Evolutionary conservation across 2,888 invertebrate genomes (phyloP), one percentile per base, ranked within the genome.

Genomic region (Synergus itoensis): DNA sequence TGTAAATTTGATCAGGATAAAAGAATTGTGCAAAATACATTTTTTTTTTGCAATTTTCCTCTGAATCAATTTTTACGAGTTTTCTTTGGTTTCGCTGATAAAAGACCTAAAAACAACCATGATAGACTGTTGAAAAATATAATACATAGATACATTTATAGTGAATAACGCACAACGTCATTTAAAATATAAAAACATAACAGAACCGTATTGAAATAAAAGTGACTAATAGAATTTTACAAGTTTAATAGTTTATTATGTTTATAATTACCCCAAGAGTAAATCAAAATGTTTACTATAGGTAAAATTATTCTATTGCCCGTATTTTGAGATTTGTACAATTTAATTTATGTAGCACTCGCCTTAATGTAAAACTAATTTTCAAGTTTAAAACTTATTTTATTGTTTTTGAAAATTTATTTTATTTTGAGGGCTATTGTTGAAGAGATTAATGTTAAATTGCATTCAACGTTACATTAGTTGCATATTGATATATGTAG

Each of bases 81-180:
- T 28, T 67, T 67, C 28, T 73, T 40, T 28, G 28, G 16, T 14
- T 67, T 67, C 43, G 18, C 3, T 53, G 4, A 36, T n/a, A 73
- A 53, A 73, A 73, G 73, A 73, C 73, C 53, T 73, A 53, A 53
- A 73, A 36, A 16, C n/a, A 73, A 73, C 28, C 14, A 21, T 57
- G 14, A 48, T 73, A 73, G 73, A 73, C 73, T 73, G 73, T 36
- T 73, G 43, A 48, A 53, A 73, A 73, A 36, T 73, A n/a, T 73
- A 45, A 28, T 48, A 28, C 5, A 69, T 28, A 28, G 3, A 28
- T 69, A 43, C 28, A 14, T n/a, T 53, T 53, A 53, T 53, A 53
- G 53, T 73, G n/a, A 18, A 18, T 43, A 73, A 73, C 53, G 73
- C 73, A 73, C 73, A 73, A 62, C 1, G 14, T 53, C 16, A 53